Evolutionary conservation across 2,113 vertebrate species (phyloP).

Genomic region (Carassius gibelio): DNA sequence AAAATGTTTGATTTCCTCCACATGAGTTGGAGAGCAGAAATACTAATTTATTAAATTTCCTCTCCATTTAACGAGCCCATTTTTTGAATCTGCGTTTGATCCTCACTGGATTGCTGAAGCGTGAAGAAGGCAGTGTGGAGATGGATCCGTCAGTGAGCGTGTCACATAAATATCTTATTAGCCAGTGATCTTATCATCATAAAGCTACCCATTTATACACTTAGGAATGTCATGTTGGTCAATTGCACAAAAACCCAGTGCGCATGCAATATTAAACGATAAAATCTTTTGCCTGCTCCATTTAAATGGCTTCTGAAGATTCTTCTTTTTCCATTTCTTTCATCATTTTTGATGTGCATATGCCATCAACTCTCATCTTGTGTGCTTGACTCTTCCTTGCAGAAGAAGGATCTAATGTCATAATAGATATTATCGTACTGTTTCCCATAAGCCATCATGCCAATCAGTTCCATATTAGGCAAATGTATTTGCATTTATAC

Average conservation of each 20-base stretch:
- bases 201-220: constrained; percentile 91
- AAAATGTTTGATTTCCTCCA: constrained; percentile 48
- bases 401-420: neutral
- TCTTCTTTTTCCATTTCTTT: constrained; percentile 37
- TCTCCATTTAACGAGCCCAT: constrained; percentile 77
- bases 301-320: constrained; percentile 72
- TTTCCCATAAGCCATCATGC: neutral
- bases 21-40: constrained; percentile 42
- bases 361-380: constrained; percentile 56
- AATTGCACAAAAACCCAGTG: constrained; percentile 78
- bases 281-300: constrained; percentile 74
- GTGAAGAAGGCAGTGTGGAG: constrained; percentile 69
- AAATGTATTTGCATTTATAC: neutral
- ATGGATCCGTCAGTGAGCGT: constrained; percentile 86
- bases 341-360: constrained; percentile 59
- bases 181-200: constrained; percentile 93
- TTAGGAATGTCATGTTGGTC: constrained; percentile 85
- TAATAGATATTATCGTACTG: neutral
- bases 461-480: neutral
- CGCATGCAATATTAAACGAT: constrained; percentile 76
- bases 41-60: constrained; percentile 78
- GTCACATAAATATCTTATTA: constrained; percentile 98
- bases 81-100: constrained; percentile 78
- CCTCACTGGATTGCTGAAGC: constrained; percentile 71
- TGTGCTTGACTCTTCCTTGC: constrained; percentile 29